Percentiles rank a stretch among this genome's conserved stretches.
Evolutionary conservation across 2,888 invertebrate species (phyloP).

Genomic region (Dolomedes plantarius): DNA sequence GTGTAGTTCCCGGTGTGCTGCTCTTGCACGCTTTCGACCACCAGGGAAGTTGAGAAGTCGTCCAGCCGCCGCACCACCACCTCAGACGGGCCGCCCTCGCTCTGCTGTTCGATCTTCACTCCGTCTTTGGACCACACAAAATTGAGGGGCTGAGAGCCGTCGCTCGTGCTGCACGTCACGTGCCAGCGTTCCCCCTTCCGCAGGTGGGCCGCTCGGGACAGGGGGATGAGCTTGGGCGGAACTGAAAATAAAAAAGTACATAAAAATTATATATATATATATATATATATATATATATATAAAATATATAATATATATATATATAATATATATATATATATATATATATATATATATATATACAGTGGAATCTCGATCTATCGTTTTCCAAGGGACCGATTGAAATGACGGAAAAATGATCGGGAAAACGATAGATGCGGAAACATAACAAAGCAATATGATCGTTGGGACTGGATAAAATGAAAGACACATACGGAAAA

Average conservation of each 20-base stretch:
- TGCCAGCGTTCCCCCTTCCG: slow-evolving; percentile 57
- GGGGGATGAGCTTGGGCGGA: slow-evolving; percentile 61
- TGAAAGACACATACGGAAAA: no score
- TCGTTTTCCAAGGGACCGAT: no score
- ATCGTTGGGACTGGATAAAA: no score
- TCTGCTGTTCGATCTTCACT: slow-evolving; percentile 28
- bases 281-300: no score
- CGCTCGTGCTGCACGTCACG: slow-evolving; percentile 64
- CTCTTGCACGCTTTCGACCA: slow-evolving; percentile 64
- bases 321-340: no score
- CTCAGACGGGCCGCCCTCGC: slow-evolving; percentile 38
- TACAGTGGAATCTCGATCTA: no score
- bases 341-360: no score
- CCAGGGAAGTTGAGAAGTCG: slow-evolving; percentile 56
- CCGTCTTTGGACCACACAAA: slow-evolving; percentile 71
- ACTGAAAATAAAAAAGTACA: slow-evolving; percentile 27
- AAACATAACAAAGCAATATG: no score
- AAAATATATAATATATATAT: no score
- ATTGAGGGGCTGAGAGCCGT: slow-evolving; percentile 63
- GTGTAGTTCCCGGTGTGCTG: slow-evolving; percentile 63
- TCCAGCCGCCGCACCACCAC: slow-evolving; percentile 33
- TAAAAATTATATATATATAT: no score
- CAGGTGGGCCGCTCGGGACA: slow-evolving; percentile 46
- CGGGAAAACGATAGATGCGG: no score
- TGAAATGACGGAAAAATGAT: no score